Base-by-base conservation (phyloP, 2,888 invertebrate species). In the Boloria euphrosyne region DNA sequence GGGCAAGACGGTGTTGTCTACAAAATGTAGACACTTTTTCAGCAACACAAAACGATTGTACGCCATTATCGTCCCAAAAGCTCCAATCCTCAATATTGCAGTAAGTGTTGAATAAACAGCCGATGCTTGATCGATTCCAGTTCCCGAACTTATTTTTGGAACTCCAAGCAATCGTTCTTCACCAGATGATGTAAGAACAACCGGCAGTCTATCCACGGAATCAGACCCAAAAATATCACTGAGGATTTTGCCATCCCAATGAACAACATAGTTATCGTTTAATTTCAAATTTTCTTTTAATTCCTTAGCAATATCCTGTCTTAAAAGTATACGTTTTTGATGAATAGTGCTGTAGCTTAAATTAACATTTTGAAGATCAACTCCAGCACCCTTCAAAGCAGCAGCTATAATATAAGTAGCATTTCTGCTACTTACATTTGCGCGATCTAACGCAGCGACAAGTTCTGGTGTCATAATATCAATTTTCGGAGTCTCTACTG, bases 161-260 rank as follows among this genome's bases (percentile, higher is more conserved):
- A 67, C 71, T 17, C 64, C 52, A 13, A 71, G n/a, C n/a, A 71
- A 55, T 65, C 72, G 68, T 62, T 73, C 71, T 13, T 68, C 57
- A 22, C 70, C 71, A 7, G 71, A 64, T 38, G 71, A 70, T 68
- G 69, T 70, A n/a, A 71, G 70, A 27, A 70, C 68, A 46, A 71
- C 67, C 10, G 71, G 69, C n/a, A 72, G 65, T 2, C 72, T 68
- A 64, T 73, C 71, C 22, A 70, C 68, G 14, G 62, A 72, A 59
- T 71, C 27, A 38, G 70, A 67, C 27, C 70, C 70, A 13, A 72
- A 67, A 10, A 73, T 71, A 54, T 73, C 68, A 68, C 66, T 62
- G 5, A 68, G 60, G 17, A 72, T n/a, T 65, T 71, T 72, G 13
- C 71, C 69, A 18, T 72, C 71, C 73, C 70, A 71, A 57, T 70